These are phyloP conservation scores for Anisognathus igniventris DNA, from an alignment of 2,797 vertebrate genomes.

Conservation along the genomic window DNA sequence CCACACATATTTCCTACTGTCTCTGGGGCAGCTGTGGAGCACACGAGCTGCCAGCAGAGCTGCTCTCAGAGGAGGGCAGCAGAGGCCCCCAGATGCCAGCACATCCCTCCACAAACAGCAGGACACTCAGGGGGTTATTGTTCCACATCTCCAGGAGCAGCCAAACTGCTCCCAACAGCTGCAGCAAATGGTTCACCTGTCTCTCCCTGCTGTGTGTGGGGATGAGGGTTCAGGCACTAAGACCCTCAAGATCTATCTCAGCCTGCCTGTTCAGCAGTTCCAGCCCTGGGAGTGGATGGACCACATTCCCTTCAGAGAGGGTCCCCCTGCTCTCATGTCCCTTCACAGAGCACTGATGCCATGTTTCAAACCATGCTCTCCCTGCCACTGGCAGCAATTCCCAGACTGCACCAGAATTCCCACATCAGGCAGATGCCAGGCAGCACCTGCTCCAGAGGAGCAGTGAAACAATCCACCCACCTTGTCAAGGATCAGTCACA, in stretches of 20 bases:
- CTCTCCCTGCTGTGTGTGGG: too few species aligned
- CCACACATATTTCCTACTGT: neutral
- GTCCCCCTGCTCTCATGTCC: neutral
- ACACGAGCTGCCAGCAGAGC: neutral
- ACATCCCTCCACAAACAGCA: neutral
- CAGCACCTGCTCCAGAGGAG: neutral
- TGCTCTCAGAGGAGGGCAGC: conserved; percentile 46
- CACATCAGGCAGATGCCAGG: neutral
- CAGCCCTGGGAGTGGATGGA: neutral
- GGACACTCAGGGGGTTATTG: neutral
- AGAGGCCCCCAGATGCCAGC: conserved; percentile 5
- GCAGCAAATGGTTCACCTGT: neutral
- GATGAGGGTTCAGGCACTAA: neutral
- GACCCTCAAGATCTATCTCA: neutral
- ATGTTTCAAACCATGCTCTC: neutral
- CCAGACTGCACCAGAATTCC: neutral
- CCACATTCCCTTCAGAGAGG: neutral
- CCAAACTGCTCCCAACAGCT: neutral
- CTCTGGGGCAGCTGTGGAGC: neutral
- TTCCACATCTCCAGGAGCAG: neutral
- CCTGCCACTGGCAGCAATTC: neutral
- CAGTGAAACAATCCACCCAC: neutral
- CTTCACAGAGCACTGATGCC: neutral
- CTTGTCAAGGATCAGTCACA: neutral
- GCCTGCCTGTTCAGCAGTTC: neutral